Conservation (phyloP, 1,140 invertebrate species). For the Augochlora pura region DNA sequence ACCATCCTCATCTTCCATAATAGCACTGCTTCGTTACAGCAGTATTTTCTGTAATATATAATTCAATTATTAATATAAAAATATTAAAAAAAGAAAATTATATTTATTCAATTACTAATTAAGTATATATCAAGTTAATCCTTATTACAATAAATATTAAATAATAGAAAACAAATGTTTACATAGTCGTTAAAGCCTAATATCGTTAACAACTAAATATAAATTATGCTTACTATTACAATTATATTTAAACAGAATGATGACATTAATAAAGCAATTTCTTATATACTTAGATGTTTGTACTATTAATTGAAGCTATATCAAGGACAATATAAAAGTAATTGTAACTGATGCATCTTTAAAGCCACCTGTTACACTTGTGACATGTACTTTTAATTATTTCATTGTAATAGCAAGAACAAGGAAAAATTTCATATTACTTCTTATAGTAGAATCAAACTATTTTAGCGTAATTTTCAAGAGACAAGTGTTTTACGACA, state of each 20-base stretch:
- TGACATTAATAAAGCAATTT: not conserved
- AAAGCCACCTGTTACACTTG: conserved; percentile 42
- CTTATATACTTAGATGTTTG: not conserved
- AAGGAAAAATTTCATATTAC: not conserved
- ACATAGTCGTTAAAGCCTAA: not conserved
- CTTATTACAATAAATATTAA: not conserved
- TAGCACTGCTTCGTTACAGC: conserved; percentile 54
- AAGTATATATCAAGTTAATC: not conserved
- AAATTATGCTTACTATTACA: not conserved
- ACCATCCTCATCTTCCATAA: conserved; percentile 80
- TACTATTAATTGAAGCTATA: not conserved
- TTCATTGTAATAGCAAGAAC: not conserved
- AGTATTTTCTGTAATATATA: conserved; percentile 51
- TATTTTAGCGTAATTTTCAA: not conserved
- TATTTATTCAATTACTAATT: conserved; percentile 3
- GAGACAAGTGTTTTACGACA: not conserved
- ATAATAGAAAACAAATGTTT: not conserved
- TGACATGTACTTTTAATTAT: not conserved
- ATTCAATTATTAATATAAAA: conserved; percentile 20
- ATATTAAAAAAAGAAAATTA: not conserved
- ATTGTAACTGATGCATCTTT: not conserved
- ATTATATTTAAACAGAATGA: not conserved
- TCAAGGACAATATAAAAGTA: not conserved
- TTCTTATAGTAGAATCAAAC: not conserved
- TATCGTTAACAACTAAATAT: not conserved